phyloP scores from a whole-genome alignment of 2,113 vertebrate species.

The Tenebrosternarchus preto region DNA sequence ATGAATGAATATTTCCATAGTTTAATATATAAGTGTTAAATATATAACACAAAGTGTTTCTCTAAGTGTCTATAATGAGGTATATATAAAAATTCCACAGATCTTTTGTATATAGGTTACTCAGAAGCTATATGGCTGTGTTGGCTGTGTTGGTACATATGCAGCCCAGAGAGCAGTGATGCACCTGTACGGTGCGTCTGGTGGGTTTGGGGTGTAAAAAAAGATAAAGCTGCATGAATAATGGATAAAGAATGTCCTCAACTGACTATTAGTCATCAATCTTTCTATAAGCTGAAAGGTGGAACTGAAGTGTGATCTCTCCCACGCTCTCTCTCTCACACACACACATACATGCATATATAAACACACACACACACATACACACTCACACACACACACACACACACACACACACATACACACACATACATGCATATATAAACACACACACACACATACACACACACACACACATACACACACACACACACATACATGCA shows the following conservation, averaged over 20 bases:
- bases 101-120: too few species aligned
- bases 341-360: not conserved
- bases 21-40: too few species aligned
- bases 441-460: not conserved
- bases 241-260: not conserved
- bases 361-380: slow-evolving; percentile 9
- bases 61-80: too few species aligned
- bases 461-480: not conserved
- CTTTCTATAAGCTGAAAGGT: not conserved
- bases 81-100: too few species aligned
- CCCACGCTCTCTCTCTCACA: not conserved
- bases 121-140: not conserved
- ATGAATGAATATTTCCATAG: too few species aligned
- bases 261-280: slow-evolving; percentile 12
- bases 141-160: slow-evolving; percentile 2
- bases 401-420: not conserved
- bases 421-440: too few species aligned
- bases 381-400: too few species aligned
- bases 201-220: not conserved
- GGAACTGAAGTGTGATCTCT: slow-evolving; percentile 19
- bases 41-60: too few species aligned
- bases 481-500: not conserved
- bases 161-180: not conserved
- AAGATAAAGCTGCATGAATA: slow-evolving; percentile 10
- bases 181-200: not conserved